Percentiles rank a stretch among this genome's conserved stretches.
Evolutionary conservation across 2,888 invertebrate species (phyloP).

Genomic region (Atrina japonica): DNA sequence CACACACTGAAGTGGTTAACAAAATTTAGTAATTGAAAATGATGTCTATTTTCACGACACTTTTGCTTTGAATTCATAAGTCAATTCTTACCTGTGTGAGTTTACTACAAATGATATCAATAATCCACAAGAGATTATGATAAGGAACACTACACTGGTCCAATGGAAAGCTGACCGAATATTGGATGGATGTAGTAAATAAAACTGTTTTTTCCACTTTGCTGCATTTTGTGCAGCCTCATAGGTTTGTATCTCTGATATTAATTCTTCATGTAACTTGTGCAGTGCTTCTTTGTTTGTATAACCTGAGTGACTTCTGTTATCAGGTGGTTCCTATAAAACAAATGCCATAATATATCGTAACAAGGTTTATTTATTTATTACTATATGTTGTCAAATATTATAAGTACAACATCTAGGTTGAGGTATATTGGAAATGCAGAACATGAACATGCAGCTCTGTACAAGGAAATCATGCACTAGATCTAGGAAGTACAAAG

Average conservation of each 20-base stretch:
- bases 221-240: constrained; percentile 26
- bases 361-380: too few relatives aligned
- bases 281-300: constrained; percentile 51
- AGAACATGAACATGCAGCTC: too few relatives aligned
- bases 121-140: constrained; percentile 16
- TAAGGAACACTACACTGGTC: constrained; percentile 51
- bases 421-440: too few relatives aligned
- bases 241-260: constrained; percentile 48
- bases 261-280: constrained; percentile 58
- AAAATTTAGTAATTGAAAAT: background rate
- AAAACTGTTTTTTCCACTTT: constrained; percentile 37
- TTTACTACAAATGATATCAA: constrained; percentile 25
- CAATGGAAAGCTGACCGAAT: constrained; percentile 63
- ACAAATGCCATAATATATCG: too few relatives aligned
- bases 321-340: too few relatives aligned
- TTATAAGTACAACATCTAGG: too few relatives aligned
- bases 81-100: constrained; percentile 33
- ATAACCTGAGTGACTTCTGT: background rate
- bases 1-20: background rate
- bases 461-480: too few relatives aligned
- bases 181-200: constrained; percentile 48
- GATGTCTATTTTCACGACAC: too few relatives aligned
- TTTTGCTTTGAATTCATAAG: too few relatives aligned
- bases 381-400: too few relatives aligned
- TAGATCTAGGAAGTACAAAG: too few relatives aligned